Evolutionary conservation across 2,888 invertebrate species (phyloP).

Genomic region (Drosophila pseudotalamancana): DNA sequence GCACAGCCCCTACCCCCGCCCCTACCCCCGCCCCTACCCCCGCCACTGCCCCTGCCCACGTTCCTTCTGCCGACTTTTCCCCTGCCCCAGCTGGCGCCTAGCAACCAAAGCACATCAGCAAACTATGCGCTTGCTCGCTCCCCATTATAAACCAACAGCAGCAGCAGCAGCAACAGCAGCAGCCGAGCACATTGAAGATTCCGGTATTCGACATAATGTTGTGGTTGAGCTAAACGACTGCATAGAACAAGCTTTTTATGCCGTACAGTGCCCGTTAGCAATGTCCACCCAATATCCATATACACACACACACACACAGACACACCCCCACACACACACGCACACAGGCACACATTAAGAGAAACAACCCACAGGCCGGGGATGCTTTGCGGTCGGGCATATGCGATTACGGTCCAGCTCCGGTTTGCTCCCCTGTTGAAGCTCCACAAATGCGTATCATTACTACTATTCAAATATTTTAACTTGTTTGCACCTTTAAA

Average conservation of each 20-base stretch:
- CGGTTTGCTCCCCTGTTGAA: constrained; percentile 38
- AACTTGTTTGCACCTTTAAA: constrained; percentile 23
- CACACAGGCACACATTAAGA: constrained; percentile 1
- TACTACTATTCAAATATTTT: constrained; percentile 4
- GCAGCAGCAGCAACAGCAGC: constrained; percentile 19
- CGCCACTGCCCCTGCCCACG: not conserved
- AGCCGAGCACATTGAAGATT: constrained; percentile 74
- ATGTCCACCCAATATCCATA: constrained; percentile 33
- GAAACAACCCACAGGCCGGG: constrained; percentile 21
- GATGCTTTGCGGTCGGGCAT: constrained; percentile 61
- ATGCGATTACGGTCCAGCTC: constrained; percentile 63
- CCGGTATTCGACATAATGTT: constrained; percentile 79
- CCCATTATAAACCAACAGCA: constrained; percentile 35
- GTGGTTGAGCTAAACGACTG: constrained; percentile 80
- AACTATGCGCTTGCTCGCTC: constrained; percentile 41
- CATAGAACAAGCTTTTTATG: constrained; percentile 78
- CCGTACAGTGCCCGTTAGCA: constrained; percentile 45
- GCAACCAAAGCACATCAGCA: constrained; percentile 19
- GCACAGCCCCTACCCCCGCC: constrained; percentile 6
- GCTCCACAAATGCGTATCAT: constrained; percentile 25
- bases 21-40: not conserved
- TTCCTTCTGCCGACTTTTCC: no score
- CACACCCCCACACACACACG: constrained; percentile 6
- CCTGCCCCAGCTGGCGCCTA: no score
- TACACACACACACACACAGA: constrained; percentile 1